Evolutionary conservation across 2,888 invertebrate species (phyloP).

Genomic region (Macaria notata): DNA sequence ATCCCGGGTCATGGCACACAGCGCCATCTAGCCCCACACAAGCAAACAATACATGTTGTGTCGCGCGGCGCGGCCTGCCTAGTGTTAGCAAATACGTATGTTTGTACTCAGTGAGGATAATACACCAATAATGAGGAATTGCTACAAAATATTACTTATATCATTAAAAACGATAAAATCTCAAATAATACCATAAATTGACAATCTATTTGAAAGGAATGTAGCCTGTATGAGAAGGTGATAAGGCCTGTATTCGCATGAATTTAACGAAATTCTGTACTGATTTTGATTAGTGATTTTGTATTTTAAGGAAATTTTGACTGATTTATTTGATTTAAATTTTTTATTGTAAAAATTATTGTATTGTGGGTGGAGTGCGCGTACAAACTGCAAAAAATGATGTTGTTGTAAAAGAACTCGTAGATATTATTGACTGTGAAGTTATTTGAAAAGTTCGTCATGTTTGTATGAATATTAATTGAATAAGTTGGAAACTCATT

Average conservation of each 20-base stretch:
- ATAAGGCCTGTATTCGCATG: slow-evolving; percentile 10
- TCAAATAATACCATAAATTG: background rate
- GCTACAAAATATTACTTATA: no score
- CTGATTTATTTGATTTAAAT: slow-evolving; percentile 61
- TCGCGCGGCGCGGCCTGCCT: no score
- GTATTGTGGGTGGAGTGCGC: slow-evolving; percentile 10
- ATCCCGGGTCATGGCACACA: no score
- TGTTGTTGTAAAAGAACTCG: no score
- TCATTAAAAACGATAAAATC: no score
- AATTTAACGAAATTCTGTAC: slow-evolving; percentile 22
- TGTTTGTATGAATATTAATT: slow-evolving; percentile 12
- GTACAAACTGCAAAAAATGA: slow-evolving; percentile 6
- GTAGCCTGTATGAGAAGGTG: slow-evolving; percentile 9
- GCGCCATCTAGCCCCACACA: no score
- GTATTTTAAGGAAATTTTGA: slow-evolving; percentile 59
- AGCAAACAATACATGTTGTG: no score
- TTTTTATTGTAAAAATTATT: slow-evolving; percentile 30
- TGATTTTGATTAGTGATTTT: slow-evolving; percentile 44
- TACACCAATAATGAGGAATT: no score
- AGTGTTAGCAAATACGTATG: no score
- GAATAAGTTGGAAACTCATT: slow-evolving; percentile 15
- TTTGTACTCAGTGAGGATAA: no score
- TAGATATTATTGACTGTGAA: no score
- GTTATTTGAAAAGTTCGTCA: no score
- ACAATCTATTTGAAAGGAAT: slow-evolving; percentile 10